These are phyloP conservation scores for Pheucticus melanocephalus DNA, from an alignment of 2,113 vertebrate genomes.

Conservation along the genomic window DNA sequence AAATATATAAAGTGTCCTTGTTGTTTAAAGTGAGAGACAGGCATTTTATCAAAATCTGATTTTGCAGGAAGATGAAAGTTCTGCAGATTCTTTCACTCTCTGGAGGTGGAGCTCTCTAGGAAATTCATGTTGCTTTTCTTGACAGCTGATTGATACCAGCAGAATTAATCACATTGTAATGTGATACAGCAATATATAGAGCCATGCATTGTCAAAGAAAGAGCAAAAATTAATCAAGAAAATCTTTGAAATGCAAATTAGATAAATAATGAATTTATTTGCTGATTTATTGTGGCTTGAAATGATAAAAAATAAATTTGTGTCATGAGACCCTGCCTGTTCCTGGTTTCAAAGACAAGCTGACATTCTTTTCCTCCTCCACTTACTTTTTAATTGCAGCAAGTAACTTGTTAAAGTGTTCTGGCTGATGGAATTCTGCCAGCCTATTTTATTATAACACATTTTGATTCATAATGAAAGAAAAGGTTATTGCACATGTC, in stretches of 20 bases:
- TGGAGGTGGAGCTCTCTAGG: neutral
- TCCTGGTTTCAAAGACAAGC: neutral
- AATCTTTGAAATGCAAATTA: neutral
- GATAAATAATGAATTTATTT: neutral
- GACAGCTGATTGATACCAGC: neutral
- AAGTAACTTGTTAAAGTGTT: neutral
- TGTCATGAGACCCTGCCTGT: neutral
- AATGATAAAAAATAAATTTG: neutral
- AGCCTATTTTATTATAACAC: neutral
- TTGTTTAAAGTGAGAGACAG: neutral
- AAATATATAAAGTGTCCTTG: neutral
- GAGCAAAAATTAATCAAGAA: neutral
- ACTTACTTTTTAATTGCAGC: neutral
- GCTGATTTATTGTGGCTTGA: neutral
- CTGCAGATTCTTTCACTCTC: neutral
- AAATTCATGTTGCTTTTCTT: neutral
- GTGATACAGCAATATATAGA: neutral
- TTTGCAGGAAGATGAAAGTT: neutral
- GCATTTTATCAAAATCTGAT: neutral
- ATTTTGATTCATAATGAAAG: constrained; percentile 10
- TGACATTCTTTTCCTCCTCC: neutral
- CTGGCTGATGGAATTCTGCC: neutral
- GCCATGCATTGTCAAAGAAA: neutral
- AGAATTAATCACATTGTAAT: neutral
- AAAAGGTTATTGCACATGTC: constrained; percentile 13